phyloP scores from a whole-genome alignment of 2,888 invertebrate species.

The Coenonympha arcania region DNA sequence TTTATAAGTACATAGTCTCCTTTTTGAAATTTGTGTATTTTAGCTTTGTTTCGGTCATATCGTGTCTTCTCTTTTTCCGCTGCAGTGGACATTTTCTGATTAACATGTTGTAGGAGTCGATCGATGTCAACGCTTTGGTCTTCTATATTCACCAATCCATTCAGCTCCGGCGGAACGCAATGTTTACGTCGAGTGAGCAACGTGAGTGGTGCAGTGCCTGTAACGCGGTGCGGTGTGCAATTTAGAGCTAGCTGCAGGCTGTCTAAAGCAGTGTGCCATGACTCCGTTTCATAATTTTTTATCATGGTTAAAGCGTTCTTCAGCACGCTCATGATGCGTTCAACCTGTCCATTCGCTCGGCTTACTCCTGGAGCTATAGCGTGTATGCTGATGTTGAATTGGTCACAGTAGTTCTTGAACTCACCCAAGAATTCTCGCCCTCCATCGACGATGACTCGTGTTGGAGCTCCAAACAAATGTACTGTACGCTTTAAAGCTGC shows the following conservation, averaged over 20 bases:
- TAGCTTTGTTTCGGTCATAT: slow-evolving; percentile 22
- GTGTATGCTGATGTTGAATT: too few relatives aligned
- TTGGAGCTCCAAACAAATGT: slow-evolving; percentile 25
- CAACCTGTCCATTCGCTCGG: too few relatives aligned
- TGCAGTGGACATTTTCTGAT: slow-evolving; percentile 21
- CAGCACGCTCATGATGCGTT: slow-evolving; percentile 24
- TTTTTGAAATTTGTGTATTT: slow-evolving; percentile 16
- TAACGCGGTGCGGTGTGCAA: slow-evolving; percentile 27
- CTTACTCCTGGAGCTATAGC: too few relatives aligned
- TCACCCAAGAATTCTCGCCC: slow-evolving; percentile 27
- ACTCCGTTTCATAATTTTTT: slow-evolving; percentile 28
- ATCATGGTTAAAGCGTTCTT: slow-evolving; percentile 29
- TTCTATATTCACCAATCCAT: slow-evolving; percentile 23
- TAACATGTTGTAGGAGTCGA: slow-evolving; percentile 21
- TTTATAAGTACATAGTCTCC: slow-evolving; percentile 26
- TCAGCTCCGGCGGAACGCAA: slow-evolving; percentile 27
- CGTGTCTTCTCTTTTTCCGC: slow-evolving; percentile 21
- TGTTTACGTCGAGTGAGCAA: slow-evolving; percentile 24
- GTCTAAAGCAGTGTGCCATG: slow-evolving; percentile 28
- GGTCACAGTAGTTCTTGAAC: too few relatives aligned
- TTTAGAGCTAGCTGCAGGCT: slow-evolving; percentile 29
- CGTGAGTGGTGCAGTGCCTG: slow-evolving; percentile 27
- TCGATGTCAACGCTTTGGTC: slow-evolving; percentile 21
- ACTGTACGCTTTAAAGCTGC: slow-evolving; percentile 18
- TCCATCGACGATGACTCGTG: slow-evolving; percentile 27